Percentiles rank a stretch among this genome's conserved stretches.
Evolutionary conservation across 1,140 invertebrate genomes (phyloP).

Genomic region (Drosophila orena): DNA sequence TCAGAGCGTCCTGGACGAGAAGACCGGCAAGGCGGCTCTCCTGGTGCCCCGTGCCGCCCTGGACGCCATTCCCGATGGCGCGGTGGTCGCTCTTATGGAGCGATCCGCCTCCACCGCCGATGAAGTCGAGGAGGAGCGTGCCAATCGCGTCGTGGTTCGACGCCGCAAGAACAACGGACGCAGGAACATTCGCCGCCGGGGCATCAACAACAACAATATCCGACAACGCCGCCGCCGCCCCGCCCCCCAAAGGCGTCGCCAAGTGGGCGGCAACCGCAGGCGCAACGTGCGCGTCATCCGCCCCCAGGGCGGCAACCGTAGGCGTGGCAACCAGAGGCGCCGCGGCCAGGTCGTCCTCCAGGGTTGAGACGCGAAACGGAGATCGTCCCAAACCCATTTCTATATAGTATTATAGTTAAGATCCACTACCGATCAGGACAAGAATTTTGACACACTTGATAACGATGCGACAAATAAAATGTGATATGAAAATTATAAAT

Average conservation of each 20-base stretch:
- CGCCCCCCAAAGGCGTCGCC: constrained; percentile 52
- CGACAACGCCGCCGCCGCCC: constrained; percentile 39
- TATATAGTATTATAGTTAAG: constrained; percentile 78
- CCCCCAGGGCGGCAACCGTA: constrained; percentile 25
- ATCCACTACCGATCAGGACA: constrained; percentile 18
- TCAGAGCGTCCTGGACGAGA: constrained; percentile 78
- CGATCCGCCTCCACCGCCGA: constrained; percentile 29
- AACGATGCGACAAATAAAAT: constrained; percentile 60
- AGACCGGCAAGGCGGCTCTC: constrained; percentile 74
- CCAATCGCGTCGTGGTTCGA: constrained; percentile 77
- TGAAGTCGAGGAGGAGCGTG: constrained; percentile 63
- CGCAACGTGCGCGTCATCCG: constrained; percentile 50
- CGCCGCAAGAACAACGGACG: constrained; percentile 65
- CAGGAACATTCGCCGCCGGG: constrained; percentile 54
- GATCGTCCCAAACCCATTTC: neutral
- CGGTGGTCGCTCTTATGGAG: constrained; percentile 78
- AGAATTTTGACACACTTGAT: constrained; percentile 24
- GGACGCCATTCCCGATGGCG: constrained; percentile 79
- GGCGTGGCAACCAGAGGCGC: constrained; percentile 49
- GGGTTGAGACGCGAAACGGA: constrained; percentile 24
- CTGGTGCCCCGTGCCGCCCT: constrained; percentile 75
- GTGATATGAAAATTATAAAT: constrained; percentile 62
- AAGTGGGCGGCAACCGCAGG: constrained; percentile 40
- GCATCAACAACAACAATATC: constrained; percentile 9
- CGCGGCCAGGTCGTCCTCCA: constrained; percentile 53